Evolutionary conservation across 2,113 vertebrate species (phyloP).

Genomic region (Microcebus ravelobensis): DNA sequence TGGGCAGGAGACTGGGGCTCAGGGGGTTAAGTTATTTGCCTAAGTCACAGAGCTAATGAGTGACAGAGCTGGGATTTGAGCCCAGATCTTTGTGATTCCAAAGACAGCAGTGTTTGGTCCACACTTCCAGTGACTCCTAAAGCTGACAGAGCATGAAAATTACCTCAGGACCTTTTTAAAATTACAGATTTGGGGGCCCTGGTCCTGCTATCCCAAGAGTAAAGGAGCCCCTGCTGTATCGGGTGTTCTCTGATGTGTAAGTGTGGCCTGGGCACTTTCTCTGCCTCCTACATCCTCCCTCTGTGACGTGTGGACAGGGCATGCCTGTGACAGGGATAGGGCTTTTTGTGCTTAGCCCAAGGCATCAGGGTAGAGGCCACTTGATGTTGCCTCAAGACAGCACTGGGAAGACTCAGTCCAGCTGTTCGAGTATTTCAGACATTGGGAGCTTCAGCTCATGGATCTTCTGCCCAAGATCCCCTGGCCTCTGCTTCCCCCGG

Average conservation of each 20-base stretch:
- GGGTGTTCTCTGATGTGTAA: neutral
- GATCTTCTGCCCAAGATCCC: neutral
- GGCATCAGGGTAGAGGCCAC: neutral
- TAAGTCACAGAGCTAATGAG: constrained; percentile 62
- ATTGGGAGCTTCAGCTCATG: neutral
- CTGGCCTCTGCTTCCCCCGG: neutral
- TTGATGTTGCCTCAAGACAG: neutral
- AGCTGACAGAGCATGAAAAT: neutral
- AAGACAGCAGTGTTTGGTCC: constrained; percentile 32
- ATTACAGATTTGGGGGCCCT: neutral
- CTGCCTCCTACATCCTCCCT: neutral
- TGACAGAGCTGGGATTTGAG: constrained; percentile 68
- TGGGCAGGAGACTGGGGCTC: neutral
- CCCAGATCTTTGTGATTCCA: constrained; percentile 59
- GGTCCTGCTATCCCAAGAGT: neutral
- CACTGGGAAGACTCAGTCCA: neutral
- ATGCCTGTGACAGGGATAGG: neutral
- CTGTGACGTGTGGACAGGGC: neutral
- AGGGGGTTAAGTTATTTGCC: constrained; percentile 32
- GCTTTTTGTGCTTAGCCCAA: neutral
- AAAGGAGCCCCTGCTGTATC: neutral
- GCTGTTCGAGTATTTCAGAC: neutral
- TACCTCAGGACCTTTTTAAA: neutral
- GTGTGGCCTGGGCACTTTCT: neutral
- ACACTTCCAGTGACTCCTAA: neutral